Evolutionary conservation across 2,888 invertebrate species (phyloP).

Genomic region (Apantesis nais): DNA sequence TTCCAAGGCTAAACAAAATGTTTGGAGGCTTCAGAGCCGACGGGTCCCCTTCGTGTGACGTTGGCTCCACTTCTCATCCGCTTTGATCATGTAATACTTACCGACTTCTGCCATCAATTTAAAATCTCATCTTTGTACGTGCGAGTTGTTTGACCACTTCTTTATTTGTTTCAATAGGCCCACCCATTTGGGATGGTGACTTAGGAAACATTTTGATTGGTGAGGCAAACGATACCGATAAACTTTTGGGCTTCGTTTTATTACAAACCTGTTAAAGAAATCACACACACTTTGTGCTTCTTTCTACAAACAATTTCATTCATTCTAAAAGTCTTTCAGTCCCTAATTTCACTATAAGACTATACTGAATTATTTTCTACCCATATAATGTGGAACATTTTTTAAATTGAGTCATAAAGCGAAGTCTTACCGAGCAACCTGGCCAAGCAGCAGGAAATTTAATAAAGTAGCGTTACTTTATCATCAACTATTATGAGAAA

Average conservation of each 20-base stretch:
- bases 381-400: constrained; percentile 75
- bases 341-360: constrained; percentile 64
- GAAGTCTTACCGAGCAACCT: constrained; percentile 67
- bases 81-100: constrained; percentile 75
- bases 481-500: constrained; percentile 70
- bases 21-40: constrained; percentile 57
- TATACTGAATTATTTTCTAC: constrained; percentile 69
- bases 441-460: constrained; percentile 72
- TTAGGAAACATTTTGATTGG: constrained; percentile 64
- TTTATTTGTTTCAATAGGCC: constrained; percentile 60
- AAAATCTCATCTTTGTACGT: constrained; percentile 63
- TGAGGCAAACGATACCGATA: constrained; percentile 52
- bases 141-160: constrained; percentile 63
- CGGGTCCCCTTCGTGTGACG: constrained; percentile 51
- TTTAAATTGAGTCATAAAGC: constrained; percentile 78
- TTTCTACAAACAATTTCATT: constrained; percentile 51
- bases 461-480: constrained; percentile 78
- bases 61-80: constrained; percentile 57
- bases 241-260: constrained; percentile 56
- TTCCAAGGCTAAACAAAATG: constrained; percentile 77
- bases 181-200: constrained; percentile 57
- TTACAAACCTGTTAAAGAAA: constrained; percentile 58
- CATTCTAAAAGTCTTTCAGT: constrained; percentile 41
- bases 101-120: constrained; percentile 66
- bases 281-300: constrained; percentile 45